A percentile compares a stretch with the other conserved stretches of the same genome.
Conservation (phyloP, 1,140 invertebrate genomes). For the Temnothorax nylanderi region DNA sequence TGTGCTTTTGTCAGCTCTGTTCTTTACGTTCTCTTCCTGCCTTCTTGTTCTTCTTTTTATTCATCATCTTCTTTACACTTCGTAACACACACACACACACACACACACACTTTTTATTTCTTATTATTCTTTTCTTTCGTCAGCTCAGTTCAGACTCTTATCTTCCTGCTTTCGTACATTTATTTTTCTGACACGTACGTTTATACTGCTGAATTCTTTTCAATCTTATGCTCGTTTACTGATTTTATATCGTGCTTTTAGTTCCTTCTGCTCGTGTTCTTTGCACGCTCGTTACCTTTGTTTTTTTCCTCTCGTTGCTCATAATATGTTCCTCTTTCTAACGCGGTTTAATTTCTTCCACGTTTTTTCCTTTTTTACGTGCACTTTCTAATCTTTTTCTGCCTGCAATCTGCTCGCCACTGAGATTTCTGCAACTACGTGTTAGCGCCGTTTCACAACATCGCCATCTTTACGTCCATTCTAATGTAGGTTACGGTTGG, state of each 20-base stretch:
- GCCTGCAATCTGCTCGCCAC: conserved; percentile 25
- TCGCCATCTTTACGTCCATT: conserved; percentile 52
- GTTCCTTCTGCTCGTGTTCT: background rate
- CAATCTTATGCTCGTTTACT: background rate
- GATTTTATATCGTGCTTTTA: background rate
- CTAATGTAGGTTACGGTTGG: conserved; percentile 71
- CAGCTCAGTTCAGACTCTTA: background rate
- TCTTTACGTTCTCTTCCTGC: background rate
- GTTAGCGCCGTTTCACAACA: conserved; percentile 72
- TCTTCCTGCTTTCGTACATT: conserved; percentile 4
- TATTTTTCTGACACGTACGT: conserved; percentile 7
- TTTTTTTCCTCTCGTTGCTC: background rate
- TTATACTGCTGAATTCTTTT: background rate
- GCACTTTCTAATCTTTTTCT: conserved; percentile 18
- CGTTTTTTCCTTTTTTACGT: background rate
- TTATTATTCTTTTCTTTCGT: background rate
- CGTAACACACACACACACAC: background rate
- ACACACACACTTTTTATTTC: background rate
- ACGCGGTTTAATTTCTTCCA: conserved; percentile 30
- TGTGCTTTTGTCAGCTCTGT: conserved; percentile 25
- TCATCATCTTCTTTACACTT: background rate
- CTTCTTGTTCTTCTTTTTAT: background rate
- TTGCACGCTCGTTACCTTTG: conserved; percentile 9
- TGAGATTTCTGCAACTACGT: conserved; percentile 15
- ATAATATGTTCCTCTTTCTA: background rate